Evolutionary conservation across 2,888 invertebrate genomes (phyloP).

Genomic region (Lithophane semibrunnea): DNA sequence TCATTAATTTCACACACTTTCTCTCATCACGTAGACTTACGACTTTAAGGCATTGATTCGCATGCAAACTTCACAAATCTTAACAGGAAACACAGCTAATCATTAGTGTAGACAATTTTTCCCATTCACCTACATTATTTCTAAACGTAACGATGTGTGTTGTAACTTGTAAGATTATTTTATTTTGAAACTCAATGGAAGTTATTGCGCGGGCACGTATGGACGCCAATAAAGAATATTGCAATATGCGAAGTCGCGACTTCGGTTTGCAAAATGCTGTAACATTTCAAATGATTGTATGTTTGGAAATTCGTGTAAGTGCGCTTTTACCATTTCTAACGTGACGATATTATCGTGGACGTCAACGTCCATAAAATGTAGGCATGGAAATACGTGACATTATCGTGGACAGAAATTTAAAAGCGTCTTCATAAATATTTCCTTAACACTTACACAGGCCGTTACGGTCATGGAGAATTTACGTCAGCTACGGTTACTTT

Average conservation of each 20-base stretch:
- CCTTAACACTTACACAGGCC: not conserved
- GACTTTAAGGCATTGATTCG: constrained; percentile 9
- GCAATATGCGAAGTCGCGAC: constrained; percentile 41
- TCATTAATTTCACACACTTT: constrained; percentile 5
- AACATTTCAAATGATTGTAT: constrained; percentile 3
- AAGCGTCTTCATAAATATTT: too few species aligned
- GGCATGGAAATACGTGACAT: not conserved
- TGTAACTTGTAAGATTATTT: constrained; percentile 46
- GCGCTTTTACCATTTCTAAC: not conserved
- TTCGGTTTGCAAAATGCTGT: constrained; percentile 46
- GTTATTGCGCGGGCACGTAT: constrained; percentile 54
- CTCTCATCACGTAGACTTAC: not conserved
- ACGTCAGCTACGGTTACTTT: constrained; percentile 14
- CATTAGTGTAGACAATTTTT: constrained; percentile 19
- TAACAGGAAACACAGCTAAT: constrained; percentile 18
- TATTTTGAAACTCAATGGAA: constrained; percentile 56
- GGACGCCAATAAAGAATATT: constrained; percentile 48
- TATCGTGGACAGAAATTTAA: too few species aligned
- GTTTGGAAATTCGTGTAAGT: constrained; percentile 10
- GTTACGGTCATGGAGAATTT: constrained; percentile 22
- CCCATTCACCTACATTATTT: constrained; percentile 47
- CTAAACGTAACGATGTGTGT: constrained; percentile 52
- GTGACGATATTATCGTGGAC: not conserved
- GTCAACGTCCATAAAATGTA: not conserved
- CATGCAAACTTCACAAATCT: constrained; percentile 15